Evolutionary conservation across 1,140 invertebrate genomes (phyloP), one percentile per base, ranked within the genome.

Genomic region (Drosophila auraria): DNA sequence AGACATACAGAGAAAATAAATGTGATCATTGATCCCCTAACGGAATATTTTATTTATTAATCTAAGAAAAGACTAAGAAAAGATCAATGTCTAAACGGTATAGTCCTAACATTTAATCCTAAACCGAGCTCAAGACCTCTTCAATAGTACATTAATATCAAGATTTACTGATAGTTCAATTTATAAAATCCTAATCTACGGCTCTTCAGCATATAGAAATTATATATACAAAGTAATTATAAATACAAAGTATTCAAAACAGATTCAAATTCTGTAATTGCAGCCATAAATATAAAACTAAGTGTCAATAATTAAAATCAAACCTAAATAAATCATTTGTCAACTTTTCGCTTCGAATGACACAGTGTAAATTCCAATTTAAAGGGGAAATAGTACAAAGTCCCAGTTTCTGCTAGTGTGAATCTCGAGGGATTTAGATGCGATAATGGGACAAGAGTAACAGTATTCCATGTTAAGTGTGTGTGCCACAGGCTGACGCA

Each of bases 401-500:
- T 53, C 2, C 1, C 33, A 11, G 9, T 63, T 63, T 63, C 30
- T 63, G n/a, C n/a, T 38, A 17, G 59, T 66, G 40, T 36, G 3
- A 45, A 62, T 63, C 63, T 63, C 58, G 5, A 45, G 40, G 40
- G 63, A 45, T 63, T 17, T 62, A 25, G 30, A 45, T 25, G 63
- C 58, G 45, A 45, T 45, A 72, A 62, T 57, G 62, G 44, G 23
- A 57, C 40, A 47, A 77, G 38, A 60, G 59, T 76, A 71, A 57
- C 69, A 66, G 66, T 53, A 65, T 51, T 53, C 69, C 68, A 68
- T 71, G 72, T 76, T 65, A 82, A 87, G 83, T 69, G 65, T 73
- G 78, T 68, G 70, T 70, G 53, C 78, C 73, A 71, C 82, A 79
- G 65, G 70, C 83, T 87, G 70, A 82, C 83, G 70, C 79, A 79